These are phyloP conservation scores for Galago senegalensis DNA, from an alignment of 2,797 vertebrate genomes.

Conservation along the genomic window DNA sequence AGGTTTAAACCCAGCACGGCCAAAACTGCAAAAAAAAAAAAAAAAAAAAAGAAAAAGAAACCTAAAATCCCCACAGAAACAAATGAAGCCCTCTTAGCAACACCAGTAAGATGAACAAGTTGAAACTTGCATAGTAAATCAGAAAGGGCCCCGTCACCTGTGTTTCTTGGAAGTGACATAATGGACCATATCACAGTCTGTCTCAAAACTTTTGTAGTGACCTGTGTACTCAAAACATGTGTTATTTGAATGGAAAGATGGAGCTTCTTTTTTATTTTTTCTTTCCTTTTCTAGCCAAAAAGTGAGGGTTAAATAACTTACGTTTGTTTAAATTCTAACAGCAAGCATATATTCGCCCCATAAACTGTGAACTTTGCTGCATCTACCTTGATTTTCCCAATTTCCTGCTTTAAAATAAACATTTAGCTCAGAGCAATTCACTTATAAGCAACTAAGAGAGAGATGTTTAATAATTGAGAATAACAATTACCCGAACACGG, in stretches of 20 bases:
- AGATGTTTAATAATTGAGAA: slow-evolving; percentile 55
- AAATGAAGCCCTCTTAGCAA: too few species aligned
- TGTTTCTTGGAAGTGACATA: too few species aligned
- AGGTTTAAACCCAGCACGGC: too few species aligned
- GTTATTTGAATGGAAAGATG: background rate
- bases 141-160: too few species aligned
- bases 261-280: background rate
- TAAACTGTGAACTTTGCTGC: slow-evolving; percentile 8
- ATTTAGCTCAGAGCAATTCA: background rate
- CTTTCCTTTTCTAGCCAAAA: background rate
- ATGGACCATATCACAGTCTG: too few species aligned
- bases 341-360: background rate
- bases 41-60: too few species aligned
- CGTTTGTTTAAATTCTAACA: slow-evolving; percentile 15
- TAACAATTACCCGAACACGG: background rate
- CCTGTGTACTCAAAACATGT: background rate
- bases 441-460: background rate
- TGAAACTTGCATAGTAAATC: too few species aligned
- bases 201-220: too few species aligned
- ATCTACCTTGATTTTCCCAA: background rate
- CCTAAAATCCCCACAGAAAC: too few species aligned
- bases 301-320: background rate
- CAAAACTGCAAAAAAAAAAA: too few species aligned
- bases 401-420: slow-evolving; percentile 35
- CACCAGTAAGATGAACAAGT: too few species aligned